phyloP scores from a whole-genome alignment of 2,113 vertebrate species.

The Proteles cristata region DNA sequence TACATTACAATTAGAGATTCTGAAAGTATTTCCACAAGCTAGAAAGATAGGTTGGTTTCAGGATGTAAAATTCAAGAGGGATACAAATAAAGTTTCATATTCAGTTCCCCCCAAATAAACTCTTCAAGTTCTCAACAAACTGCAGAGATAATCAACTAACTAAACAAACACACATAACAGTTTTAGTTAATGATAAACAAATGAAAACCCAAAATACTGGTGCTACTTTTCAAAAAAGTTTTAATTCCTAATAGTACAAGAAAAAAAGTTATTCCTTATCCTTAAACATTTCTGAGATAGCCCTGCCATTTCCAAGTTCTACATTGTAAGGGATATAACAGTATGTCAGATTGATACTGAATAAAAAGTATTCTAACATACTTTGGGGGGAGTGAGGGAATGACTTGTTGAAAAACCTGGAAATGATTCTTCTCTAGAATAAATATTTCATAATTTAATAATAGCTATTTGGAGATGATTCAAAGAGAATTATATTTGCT shows the following conservation, averaged over 20 bases:
- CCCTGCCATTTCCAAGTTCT: background rate
- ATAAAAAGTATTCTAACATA: background rate
- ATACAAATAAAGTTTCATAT: background rate
- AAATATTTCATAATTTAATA: background rate
- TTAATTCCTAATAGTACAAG: background rate
- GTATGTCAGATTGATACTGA: background rate
- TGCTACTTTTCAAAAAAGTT: background rate
- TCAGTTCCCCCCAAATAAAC: background rate
- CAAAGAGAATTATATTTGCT: background rate
- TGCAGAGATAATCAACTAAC: background rate
- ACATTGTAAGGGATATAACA: background rate
- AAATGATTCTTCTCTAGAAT: background rate
- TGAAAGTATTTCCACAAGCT: background rate
- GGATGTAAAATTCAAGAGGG: background rate
- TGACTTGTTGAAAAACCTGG: background rate
- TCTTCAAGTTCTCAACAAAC: background rate
- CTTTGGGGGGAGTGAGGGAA: background rate
- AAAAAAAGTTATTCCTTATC: background rate
- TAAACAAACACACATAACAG: background rate
- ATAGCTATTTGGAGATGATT: background rate
- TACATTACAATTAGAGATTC: background rate
- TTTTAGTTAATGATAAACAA: background rate
- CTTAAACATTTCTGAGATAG: background rate
- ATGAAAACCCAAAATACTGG: background rate
- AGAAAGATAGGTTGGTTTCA: background rate